These are phyloP conservation scores for Polydrusus pterygomalis DNA, from an alignment of 2,888 invertebrate species.

Conservation along the genomic window DNA sequence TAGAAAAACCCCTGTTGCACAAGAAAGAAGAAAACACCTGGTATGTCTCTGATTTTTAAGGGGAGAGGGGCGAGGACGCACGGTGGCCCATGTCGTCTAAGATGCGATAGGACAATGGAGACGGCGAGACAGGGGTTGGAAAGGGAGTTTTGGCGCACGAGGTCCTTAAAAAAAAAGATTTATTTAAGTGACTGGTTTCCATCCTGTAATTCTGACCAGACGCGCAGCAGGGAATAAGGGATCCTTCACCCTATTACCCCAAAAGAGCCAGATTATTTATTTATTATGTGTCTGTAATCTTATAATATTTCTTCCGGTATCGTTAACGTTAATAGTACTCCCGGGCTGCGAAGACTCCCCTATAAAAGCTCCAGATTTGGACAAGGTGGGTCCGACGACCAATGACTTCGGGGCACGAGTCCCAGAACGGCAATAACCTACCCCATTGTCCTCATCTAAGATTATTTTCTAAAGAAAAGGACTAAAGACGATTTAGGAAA, in stretches of 20 bases:
- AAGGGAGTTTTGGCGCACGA: conserved; percentile 8
- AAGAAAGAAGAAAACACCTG: conserved; percentile 56
- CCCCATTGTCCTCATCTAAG: conserved; percentile 39
- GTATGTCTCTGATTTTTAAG: conserved; percentile 35
- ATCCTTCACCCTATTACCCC: too few relatives aligned
- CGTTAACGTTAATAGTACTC: neutral
- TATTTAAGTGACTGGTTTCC: too few relatives aligned
- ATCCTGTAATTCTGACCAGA: too few relatives aligned
- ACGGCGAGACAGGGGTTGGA: conserved; percentile 46
- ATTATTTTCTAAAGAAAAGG: conserved; percentile 15
- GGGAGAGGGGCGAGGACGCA: conserved; percentile 7
- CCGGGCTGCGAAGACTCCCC: conserved; percentile 11
- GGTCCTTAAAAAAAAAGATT: neutral
- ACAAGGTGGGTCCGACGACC: conserved; percentile 7
- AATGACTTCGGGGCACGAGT: conserved; percentile 46
- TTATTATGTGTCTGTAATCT: too few relatives aligned
- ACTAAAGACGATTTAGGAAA: conserved; percentile 15
- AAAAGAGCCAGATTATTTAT: too few relatives aligned
- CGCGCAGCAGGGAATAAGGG: too few relatives aligned
- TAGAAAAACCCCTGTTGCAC: conserved; percentile 48
- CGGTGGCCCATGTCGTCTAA: conserved; percentile 33
- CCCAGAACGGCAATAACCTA: conserved; percentile 49
- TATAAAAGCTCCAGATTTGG: conserved; percentile 17
- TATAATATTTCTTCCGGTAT: conserved; percentile 4
- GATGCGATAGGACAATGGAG: conserved; percentile 44